Evolutionary conservation across 1,140 invertebrate genomes (phyloP).

Genomic region (Caenorhabditis remanei): DNA sequence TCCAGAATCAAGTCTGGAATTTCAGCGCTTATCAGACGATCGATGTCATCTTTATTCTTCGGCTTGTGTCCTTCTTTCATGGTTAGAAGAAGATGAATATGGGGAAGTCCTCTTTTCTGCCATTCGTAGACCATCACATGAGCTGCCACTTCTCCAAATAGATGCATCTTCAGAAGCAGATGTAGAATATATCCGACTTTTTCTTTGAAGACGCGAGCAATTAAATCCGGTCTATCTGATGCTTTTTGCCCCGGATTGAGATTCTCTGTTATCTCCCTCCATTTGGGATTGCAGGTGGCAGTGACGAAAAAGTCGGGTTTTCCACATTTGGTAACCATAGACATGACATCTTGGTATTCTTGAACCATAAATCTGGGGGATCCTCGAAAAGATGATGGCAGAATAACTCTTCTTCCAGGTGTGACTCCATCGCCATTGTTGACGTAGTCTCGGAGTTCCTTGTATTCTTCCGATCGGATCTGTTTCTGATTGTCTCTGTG

Average conservation of each 20-base stretch:
- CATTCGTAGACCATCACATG: conserved; percentile 74
- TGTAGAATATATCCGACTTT: conserved; percentile 70
- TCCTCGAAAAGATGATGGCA: conserved; percentile 55
- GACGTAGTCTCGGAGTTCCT: conserved; percentile 31
- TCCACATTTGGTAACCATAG: conserved; percentile 78
- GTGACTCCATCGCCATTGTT: conserved; percentile 6
- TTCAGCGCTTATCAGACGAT: conserved; percentile 34
- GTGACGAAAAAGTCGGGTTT: conserved; percentile 74
- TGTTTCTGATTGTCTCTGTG: conserved; percentile 30
- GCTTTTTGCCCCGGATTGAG: conserved; percentile 67
- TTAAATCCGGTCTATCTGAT: conserved; percentile 71
- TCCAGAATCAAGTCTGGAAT: conserved; percentile 6
- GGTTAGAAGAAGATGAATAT: conserved; percentile 75
- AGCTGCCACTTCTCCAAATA: conserved; percentile 70
- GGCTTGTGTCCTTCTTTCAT: conserved; percentile 68
- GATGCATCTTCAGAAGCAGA: conserved; percentile 67
- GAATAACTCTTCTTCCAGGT: conserved; percentile 35
- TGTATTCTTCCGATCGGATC: conserved; percentile 45
- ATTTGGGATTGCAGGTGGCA: conserved; percentile 71
- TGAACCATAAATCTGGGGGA: conserved; percentile 75
- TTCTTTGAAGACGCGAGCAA: conserved; percentile 71
- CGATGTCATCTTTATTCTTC: conserved; percentile 51
- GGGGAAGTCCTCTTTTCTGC: conserved; percentile 78
- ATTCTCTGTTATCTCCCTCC: conserved; percentile 75
- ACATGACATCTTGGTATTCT: conserved; percentile 79